Percentiles rank a stretch among this genome's conserved stretches.
These are phyloP conservation scores for Lissocephala sabroskyi DNA, from an alignment of 2,888 invertebrate species.

Conservation along the genomic window DNA sequence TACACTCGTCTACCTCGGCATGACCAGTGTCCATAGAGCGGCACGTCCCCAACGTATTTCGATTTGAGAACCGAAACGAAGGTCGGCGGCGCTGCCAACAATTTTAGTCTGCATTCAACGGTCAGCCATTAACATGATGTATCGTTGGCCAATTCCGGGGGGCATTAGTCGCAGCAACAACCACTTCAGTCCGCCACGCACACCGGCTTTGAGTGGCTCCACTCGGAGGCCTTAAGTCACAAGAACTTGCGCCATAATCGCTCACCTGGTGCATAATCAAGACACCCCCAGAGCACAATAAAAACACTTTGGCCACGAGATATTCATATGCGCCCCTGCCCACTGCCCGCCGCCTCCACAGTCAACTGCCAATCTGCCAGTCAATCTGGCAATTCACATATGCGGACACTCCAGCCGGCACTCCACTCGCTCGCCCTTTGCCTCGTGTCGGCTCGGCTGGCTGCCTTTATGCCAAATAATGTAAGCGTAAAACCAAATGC, in stretches of 20 bases:
- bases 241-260: background rate
- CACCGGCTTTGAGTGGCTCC: conserved; percentile 14
- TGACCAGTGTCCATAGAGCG: no score
- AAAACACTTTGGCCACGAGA: conserved; percentile 31
- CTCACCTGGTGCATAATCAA: conserved; percentile 33
- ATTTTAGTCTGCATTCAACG: conserved; percentile 26
- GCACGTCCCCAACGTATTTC: conserved; percentile 42
- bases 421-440: no score
- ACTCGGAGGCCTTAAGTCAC: conserved; percentile 3
- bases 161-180: no score
- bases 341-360: background rate
- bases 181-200: no score
- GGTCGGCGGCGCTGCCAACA: conserved; percentile 6
- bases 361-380: background rate
- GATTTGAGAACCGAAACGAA: conserved; percentile 40
- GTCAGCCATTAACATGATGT: conserved; percentile 38
- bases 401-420: no score
- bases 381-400: background rate
- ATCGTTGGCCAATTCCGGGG: no score
- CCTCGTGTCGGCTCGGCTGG: no score
- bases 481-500: conserved; percentile 42
- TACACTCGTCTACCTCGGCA: no score
- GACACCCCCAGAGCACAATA: conserved; percentile 24
- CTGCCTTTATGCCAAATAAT: conserved; percentile 33
- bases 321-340: conserved; percentile 22